Evolutionary conservation across 2,888 invertebrate species (phyloP).

Genomic region (Ormia ochracea): DNA sequence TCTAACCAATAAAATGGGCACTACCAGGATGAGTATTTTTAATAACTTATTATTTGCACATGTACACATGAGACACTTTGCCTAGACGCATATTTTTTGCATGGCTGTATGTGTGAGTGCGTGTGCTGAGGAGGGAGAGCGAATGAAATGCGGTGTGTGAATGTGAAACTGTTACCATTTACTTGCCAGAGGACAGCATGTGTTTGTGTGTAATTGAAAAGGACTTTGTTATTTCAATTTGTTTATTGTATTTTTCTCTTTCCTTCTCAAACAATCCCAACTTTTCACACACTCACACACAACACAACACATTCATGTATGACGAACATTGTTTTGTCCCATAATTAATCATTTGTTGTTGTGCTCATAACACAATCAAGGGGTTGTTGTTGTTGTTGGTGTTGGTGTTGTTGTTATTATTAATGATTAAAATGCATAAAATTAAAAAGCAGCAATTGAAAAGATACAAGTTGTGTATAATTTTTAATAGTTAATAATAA

Average conservation of each 20-base stretch:
- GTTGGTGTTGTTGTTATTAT: constrained; percentile 46
- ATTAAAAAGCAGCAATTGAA: constrained; percentile 47
- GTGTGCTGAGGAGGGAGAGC: neutral
- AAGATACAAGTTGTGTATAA: neutral
- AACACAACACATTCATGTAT: neutral
- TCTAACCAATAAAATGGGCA: neutral
- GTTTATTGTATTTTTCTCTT: constrained; percentile 56
- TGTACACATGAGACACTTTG: too few species aligned
- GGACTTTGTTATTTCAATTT: constrained; percentile 61
- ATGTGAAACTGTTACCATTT: constrained; percentile 6
- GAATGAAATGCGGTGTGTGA: neutral
- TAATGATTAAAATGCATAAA: constrained; percentile 60
- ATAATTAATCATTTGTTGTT: constrained; percentile 50
- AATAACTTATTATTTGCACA: too few species aligned
- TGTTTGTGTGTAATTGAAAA: constrained; percentile 59
- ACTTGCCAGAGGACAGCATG: constrained; percentile 55
- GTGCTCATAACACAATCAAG: too few species aligned
- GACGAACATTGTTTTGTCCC: constrained; percentile 20
- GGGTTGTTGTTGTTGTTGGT: neutral
- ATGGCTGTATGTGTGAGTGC: neutral
- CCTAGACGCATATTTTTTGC: too few species aligned
- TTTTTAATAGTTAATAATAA: constrained; percentile 37
- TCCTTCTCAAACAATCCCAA: neutral
- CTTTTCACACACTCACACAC: neutral
- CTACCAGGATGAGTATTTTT: neutral